A percentile compares a stretch with the other conserved stretches of the same genome.
These are phyloP conservation scores for Agrilus planipennis DNA, from an alignment of 1,140 invertebrate species.

Conservation along the genomic window DNA sequence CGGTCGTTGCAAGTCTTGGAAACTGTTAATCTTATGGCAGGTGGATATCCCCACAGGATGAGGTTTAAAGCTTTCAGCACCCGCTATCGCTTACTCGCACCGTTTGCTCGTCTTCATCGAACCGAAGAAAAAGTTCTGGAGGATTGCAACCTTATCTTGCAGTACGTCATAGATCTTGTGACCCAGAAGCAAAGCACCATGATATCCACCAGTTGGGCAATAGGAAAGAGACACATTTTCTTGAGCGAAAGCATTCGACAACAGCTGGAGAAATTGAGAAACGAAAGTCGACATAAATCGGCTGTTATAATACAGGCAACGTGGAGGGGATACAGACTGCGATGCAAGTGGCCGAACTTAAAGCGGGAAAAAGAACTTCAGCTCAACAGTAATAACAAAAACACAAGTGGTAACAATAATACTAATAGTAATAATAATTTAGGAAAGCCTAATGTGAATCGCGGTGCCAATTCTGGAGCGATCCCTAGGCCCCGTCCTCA, in stretches of 20 bases:
- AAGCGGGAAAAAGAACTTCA: constrained; percentile 37
- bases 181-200: constrained; percentile 40
- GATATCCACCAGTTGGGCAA: constrained; percentile 71
- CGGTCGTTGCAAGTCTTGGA: constrained; percentile 85
- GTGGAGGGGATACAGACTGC: constrained; percentile 67
- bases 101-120: constrained; percentile 58
- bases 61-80: constrained; percentile 87
- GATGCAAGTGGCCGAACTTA: constrained; percentile 55
- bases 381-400: constrained; percentile 18
- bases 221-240: constrained; percentile 87
- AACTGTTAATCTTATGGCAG: constrained; percentile 90
- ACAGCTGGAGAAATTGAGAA: constrained; percentile 68
- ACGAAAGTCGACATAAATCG: constrained; percentile 61
- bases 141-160: constrained; percentile 67
- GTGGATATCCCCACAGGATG: constrained; percentile 87
- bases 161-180: constrained; percentile 39
- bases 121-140: constrained; percentile 71
- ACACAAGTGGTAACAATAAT: too few relatives aligned
- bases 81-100: constrained; percentile 70
- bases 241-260: constrained; percentile 88
- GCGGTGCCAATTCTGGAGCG: constrained; percentile 15
- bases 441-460: too few relatives aligned
- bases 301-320: constrained; percentile 66
- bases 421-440: too few relatives aligned
- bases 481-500: constrained; percentile 64